Evolutionary conservation across 2,888 invertebrate species (phyloP).

Genomic region (Stratiomys singularior): DNA sequence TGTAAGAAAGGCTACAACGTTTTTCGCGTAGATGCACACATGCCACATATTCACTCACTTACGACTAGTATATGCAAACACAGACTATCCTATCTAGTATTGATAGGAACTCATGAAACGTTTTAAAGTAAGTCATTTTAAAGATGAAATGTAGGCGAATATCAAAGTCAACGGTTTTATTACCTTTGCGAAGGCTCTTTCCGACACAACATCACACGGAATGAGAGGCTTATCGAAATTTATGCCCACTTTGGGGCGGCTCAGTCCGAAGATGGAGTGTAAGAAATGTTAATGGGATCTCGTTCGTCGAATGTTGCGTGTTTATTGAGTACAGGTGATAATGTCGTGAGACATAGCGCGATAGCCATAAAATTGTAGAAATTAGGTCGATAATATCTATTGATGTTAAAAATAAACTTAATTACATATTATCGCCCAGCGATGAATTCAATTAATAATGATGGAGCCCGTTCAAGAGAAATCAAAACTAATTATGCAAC

Average conservation of each 20-base stretch:
- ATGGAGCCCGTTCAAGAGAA: too few species aligned
- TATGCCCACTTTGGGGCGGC: slow-evolving; percentile 12
- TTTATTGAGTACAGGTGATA: slow-evolving; percentile 16
- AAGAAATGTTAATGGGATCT: slow-evolving; percentile 17
- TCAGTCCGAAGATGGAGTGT: neutral
- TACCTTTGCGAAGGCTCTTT: slow-evolving; percentile 14
- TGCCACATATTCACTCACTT: neutral
- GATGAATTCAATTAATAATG: too few species aligned
- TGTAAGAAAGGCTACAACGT: neutral
- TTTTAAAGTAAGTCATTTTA: slow-evolving; percentile 34
- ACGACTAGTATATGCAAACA: neutral
- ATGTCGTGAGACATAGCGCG: neutral
- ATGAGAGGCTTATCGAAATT: slow-evolving; percentile 26
- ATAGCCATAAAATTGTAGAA: slow-evolving; percentile 18
- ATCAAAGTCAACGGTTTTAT: slow-evolving; percentile 35
- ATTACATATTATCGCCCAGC: slow-evolving; percentile 1
- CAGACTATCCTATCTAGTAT: neutral
- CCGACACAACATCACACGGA: slow-evolving; percentile 23
- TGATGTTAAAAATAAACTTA: slow-evolving; percentile 3
- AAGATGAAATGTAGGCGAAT: slow-evolving; percentile 43
- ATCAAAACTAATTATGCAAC: too few species aligned
- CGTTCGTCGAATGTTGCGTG: slow-evolving; percentile 4
- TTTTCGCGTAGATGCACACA: neutral
- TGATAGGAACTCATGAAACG: slow-evolving; percentile 1
- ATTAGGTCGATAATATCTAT: slow-evolving; percentile 21